Evolutionary conservation across 2,888 invertebrate genomes (phyloP), one percentile per base, ranked within the genome.

Genomic region (Cremastinae sp.): DNA sequence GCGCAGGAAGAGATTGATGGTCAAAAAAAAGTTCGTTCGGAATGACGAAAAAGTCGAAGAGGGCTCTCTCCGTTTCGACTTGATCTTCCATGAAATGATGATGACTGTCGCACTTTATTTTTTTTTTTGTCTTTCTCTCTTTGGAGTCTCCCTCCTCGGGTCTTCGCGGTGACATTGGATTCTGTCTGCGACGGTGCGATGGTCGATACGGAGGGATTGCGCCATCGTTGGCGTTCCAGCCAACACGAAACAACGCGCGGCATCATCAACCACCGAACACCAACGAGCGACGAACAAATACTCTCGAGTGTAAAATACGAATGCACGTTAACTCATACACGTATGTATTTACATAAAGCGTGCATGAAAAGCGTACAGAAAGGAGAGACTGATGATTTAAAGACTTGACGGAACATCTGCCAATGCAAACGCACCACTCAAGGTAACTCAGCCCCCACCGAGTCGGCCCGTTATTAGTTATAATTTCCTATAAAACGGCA

Each of bases 401-500:
- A 87, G 78, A 84, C 86, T 84, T 86, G 85, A 84, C 85, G 84
- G 84, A 82, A 87, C 88, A 87, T 88, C 88, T 89, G 87, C 89
- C 89, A 89, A 89, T 89, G 88, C 89, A 89, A 87, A 86, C 89
- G 87, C 86, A 84, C 85, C 86, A 84, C 81, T 86, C 89, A 89
- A 89, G 89, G 89, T 86, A 82, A 85, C 82, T 78, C 83, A 82
- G 81, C 83, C 83, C 78, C 41, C 59, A 64, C 66, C 49, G 28
- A 56, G 47, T 47, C 43, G 45, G 12, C 79, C 74, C 86, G n/a
- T 84, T 88, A 86, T 87, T 88, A 89, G 88, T 88, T 89, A 89
- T 89, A 89, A 88, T 88, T 88, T 88, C 88, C 87, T 89, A 89
- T 89, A 89, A 89, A 89, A 89, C 88, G 88, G 88, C 87, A 87